phyloP scores from a whole-genome alignment of 2,888 invertebrate species.

The Chrysopilus asiliformis region DNA sequence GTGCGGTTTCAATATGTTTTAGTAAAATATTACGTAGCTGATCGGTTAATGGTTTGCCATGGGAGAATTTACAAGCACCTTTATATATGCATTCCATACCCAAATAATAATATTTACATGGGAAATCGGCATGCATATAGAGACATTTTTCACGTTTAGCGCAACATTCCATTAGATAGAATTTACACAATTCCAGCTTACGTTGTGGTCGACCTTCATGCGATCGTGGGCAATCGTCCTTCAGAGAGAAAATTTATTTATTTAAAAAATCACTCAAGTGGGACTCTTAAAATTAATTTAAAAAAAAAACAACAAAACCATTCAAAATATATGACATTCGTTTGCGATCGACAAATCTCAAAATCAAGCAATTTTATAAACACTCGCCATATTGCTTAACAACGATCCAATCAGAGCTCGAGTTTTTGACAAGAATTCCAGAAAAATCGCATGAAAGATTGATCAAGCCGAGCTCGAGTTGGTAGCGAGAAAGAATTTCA shows the following conservation, averaged over 20 bases:
- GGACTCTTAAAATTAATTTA: background rate
- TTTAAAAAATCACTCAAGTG: no score
- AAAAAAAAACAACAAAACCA: background rate
- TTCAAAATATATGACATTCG: background rate
- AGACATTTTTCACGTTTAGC: slow-evolving; percentile 87
- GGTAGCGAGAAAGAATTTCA: no score
- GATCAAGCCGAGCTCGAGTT: no score
- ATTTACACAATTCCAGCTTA: slow-evolving; percentile 91
- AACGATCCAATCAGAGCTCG: no score
- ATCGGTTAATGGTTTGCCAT: slow-evolving; percentile 74
- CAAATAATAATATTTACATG: slow-evolving; percentile 93
- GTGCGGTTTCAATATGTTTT: slow-evolving; percentile 78
- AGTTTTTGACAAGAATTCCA: no score
- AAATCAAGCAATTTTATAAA: no score
- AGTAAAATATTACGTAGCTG: slow-evolving; percentile 50
- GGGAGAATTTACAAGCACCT: slow-evolving; percentile 89
- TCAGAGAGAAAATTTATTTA: slow-evolving; percentile 33
- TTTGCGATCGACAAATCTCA: no score
- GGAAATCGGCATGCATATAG: slow-evolving; percentile 94
- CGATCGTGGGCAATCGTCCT: slow-evolving; percentile 73
- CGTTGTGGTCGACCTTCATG: slow-evolving; percentile 71
- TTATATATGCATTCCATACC: slow-evolving; percentile 72
- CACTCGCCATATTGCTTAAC: no score
- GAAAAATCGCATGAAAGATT: no score
- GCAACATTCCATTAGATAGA: slow-evolving; percentile 91